A percentile compares a stretch with the other conserved stretches of the same genome.
phyloP scores from a whole-genome alignment of 2,888 invertebrate genomes.

The Hirtodrosophila histrioides region DNA sequence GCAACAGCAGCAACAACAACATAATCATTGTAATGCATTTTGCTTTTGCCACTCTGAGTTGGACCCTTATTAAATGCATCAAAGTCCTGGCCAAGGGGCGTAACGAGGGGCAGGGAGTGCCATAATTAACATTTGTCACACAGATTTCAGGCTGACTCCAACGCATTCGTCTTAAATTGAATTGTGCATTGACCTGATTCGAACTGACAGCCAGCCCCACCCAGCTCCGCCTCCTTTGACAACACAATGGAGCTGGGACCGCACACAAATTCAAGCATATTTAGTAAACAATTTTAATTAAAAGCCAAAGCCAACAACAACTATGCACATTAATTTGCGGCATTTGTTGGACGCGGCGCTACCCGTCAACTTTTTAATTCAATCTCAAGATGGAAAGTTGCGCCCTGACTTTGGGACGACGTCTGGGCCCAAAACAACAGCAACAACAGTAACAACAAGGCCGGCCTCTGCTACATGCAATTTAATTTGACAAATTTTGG shows the following conservation, averaged over 20 bases:
- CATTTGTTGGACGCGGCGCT: conserved; percentile 58
- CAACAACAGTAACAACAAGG: conserved; percentile 18
- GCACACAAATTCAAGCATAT: conserved; percentile 70
- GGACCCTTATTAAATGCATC: conserved; percentile 67
- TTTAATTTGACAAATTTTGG: conserved; percentile 78
- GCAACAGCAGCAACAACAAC: conserved; percentile 31
- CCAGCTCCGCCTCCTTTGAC: not conserved
- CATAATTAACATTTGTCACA: conserved; percentile 75
- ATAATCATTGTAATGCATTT: conserved; percentile 75
- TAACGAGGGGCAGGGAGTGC: conserved; percentile 18
- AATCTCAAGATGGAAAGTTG: conserved; percentile 64
- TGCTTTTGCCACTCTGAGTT: conserved; percentile 42
- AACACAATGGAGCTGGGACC: conserved; percentile 16
- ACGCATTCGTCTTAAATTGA: conserved; percentile 50
- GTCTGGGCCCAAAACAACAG: conserved; percentile 36
- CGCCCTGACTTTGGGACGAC: conserved; percentile 45
- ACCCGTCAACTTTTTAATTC: conserved; percentile 75
- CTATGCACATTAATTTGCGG: conserved; percentile 75
- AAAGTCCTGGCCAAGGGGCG: conserved; percentile 15
- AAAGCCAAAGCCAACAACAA: conserved; percentile 53
- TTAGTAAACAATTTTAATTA: conserved; percentile 76
- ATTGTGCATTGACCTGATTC: conserved; percentile 75
- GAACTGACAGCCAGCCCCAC: conserved; percentile 13
- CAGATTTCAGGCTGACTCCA: conserved; percentile 35
- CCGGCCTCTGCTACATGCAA: conserved; percentile 63